Percentiles rank a stretch among this genome's conserved stretches.
Conservation (phyloP, 2,113 vertebrate genomes). For the Aix galericulata region DNA sequence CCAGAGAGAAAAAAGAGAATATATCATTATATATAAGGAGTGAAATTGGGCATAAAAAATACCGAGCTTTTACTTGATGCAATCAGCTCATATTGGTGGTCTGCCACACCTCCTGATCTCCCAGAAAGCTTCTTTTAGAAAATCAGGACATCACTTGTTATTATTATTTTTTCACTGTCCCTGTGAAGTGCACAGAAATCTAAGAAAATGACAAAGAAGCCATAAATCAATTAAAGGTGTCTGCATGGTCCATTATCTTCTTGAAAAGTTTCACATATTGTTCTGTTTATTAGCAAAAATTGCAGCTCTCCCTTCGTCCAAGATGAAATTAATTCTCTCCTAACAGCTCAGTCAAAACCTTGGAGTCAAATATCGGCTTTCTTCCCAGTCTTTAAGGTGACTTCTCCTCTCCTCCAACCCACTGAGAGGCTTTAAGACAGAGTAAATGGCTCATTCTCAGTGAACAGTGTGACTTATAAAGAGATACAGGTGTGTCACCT, state of each 20-base stretch:
- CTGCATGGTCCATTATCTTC: not conserved
- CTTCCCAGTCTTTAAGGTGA: not conserved
- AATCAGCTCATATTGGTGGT: not conserved
- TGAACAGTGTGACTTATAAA: not conserved
- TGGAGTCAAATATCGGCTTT: not conserved
- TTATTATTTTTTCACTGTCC: not conserved
- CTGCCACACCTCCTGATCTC: not conserved
- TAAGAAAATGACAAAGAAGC: not conserved
- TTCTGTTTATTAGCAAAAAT: conserved; percentile 11
- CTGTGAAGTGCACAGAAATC: not conserved
- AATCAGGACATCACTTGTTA: not conserved
- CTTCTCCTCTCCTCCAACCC: not conserved
- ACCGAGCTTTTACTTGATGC: not conserved
- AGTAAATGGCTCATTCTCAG: not conserved
- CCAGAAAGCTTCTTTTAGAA: not conserved
- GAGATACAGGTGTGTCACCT: not conserved
- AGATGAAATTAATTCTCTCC: not conserved
- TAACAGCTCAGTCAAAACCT: not conserved
- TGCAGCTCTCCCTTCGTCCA: not conserved
- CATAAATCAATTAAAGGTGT: not conserved
- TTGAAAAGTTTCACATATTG: not conserved
- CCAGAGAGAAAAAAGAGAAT: not conserved
- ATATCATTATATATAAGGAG: not conserved
- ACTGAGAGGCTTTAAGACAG: not conserved
- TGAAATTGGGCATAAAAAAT: not conserved